These are phyloP conservation scores for Eubucco bourcierii DNA, from an alignment of 2,113 vertebrate species.

Conservation along the genomic window DNA sequence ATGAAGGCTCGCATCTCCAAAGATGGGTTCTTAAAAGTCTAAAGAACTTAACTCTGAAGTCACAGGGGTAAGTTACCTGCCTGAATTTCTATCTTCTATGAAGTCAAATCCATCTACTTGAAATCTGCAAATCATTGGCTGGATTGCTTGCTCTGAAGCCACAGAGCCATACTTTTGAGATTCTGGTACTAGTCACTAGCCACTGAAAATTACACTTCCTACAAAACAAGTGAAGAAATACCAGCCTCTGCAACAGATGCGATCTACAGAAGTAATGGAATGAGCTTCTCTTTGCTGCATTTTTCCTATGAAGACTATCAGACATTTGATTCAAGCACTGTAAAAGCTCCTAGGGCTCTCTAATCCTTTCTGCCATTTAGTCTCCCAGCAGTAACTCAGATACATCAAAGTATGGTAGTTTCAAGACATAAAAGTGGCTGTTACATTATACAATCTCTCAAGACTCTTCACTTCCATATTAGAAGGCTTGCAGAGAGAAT, in stretches of 20 bases:
- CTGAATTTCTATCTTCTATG: not conserved
- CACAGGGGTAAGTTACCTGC: not conserved
- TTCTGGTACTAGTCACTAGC: not conserved
- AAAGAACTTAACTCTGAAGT: not conserved
- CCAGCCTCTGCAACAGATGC: not conserved
- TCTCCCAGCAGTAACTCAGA: not conserved
- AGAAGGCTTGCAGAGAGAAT: not conserved
- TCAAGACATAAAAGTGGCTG: not conserved
- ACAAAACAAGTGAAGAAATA: not conserved
- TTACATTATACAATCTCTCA: not conserved
- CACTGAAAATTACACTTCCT: not conserved
- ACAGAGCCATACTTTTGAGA: not conserved
- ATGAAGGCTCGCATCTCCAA: not conserved
- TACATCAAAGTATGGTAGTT: not conserved
- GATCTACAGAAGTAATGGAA: not conserved
- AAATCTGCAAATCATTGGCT: not conserved
- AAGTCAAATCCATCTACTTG: not conserved
- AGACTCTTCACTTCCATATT: not conserved
- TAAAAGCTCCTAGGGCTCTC: not conserved
- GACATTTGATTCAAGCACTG: not conserved
- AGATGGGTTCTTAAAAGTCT: not conserved
- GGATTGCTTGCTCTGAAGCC: not conserved
- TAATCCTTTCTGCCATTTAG: not conserved
- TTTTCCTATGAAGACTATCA: not conserved
- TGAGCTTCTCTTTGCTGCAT: not conserved